Evolutionary conservation across 2,113 vertebrate genomes (phyloP), one percentile per base, ranked within the genome.

Genomic region (Myotis davidii): DNA sequence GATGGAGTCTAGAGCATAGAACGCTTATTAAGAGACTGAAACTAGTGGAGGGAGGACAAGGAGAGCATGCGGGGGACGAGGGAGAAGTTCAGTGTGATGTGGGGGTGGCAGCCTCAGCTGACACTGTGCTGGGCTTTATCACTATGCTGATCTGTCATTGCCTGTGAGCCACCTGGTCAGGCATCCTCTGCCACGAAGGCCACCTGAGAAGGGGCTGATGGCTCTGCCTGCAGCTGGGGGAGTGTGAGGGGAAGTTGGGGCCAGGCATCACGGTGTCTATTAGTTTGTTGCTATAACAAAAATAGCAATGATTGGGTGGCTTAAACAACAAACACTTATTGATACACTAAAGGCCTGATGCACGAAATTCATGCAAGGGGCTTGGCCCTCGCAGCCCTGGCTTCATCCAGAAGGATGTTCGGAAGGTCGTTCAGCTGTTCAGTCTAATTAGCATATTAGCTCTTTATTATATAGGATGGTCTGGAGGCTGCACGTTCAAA

Each of bases 101-200:
- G 32, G 5, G 65, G 11, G 9, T 32, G 17, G 25, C 32, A 37
- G 59, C 11, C n/a, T 77, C 73, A 13, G 74, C 12, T 11, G 67
- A 42, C 16, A 3, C 48, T 12, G 0, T 4, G 4, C 39, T 29
- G 37, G 21, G 39, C 1, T 14, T 74, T 48, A 0, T 5, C 16
- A 5, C 6, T 2, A 6, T 61, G 48, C 23, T 59, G 0, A 6
- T 20, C 84, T 59, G 25, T 37, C 39, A 0, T 4, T 69, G 48
- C n/a, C 14, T 2, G 34, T 23, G n/a, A 20, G n/a, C 10, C 37
- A 23, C 37, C 11, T 56, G 16, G 34, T 14, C 45, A 52, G 69
- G 17, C 20, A 18, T 23, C 59, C 6, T 64, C 34, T 27, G 59
- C 16, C 13, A 3, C 5, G 0, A 16, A 84, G 64, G 6, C 48